These are phyloP conservation scores for Heteromyza rotundicornis DNA, from an alignment of 2,888 invertebrate species.

Conservation along the genomic window DNA sequence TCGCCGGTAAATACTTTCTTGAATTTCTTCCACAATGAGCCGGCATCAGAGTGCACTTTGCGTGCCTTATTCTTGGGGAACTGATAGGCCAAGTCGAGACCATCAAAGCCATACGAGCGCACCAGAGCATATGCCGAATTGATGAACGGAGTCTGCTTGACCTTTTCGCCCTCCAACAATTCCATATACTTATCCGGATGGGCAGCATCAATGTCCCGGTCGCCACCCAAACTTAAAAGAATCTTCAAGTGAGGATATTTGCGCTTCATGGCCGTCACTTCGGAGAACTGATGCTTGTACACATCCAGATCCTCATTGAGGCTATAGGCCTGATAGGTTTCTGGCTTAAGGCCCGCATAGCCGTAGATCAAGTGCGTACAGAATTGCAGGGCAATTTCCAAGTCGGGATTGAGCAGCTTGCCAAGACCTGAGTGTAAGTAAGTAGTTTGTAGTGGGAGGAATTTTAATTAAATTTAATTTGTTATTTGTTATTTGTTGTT, in stretches of 20 bases:
- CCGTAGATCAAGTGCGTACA: conserved; percentile 85
- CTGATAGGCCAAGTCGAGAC: conserved; percentile 86
- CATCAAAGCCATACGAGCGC: conserved; percentile 84
- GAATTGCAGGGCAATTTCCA: conserved; percentile 76
- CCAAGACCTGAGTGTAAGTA: conserved; percentile 76
- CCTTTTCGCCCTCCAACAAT: conserved; percentile 74
- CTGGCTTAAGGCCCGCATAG: conserved; percentile 74
- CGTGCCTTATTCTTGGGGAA: conserved; percentile 80
- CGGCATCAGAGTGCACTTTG: conserved; percentile 71
- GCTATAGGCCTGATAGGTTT: conserved; percentile 73
- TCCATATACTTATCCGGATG: conserved; percentile 73
- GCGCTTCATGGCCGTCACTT: conserved; percentile 74
- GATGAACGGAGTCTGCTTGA: conserved; percentile 75
- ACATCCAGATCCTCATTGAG: conserved; percentile 76
- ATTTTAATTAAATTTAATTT: neutral
- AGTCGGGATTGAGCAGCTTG: conserved; percentile 74
- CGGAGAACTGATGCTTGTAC: conserved; percentile 74
- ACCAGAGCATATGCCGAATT: conserved; percentile 74
- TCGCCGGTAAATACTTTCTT: conserved; percentile 78
- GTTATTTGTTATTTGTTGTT: neutral
- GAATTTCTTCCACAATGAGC: conserved; percentile 73
- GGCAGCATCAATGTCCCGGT: conserved; percentile 70
- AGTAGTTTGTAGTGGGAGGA: neutral
- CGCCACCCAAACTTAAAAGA: conserved; percentile 79
- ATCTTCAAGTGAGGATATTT: conserved; percentile 75